These are phyloP conservation scores for Drosophila fuyamai DNA, from an alignment of 1,140 invertebrate species.

Conservation along the genomic window DNA sequence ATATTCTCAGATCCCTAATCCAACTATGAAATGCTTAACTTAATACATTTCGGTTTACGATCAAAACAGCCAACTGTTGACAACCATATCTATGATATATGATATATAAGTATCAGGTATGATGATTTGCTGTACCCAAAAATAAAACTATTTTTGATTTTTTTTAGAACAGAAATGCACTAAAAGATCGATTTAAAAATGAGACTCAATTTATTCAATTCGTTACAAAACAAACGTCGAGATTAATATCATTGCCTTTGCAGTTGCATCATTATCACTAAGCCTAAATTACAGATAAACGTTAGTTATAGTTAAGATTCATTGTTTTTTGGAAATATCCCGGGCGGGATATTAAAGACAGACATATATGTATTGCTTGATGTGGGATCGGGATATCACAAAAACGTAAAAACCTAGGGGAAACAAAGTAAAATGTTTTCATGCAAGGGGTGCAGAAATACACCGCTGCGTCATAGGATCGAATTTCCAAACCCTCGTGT, in stretches of 20 bases:
- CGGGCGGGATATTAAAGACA: constrained; percentile 22
- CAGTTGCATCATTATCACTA: constrained; percentile 45
- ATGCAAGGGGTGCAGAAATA: constrained; percentile 1
- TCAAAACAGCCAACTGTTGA: too few relatives aligned
- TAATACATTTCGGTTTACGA: too few relatives aligned
- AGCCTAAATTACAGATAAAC: constrained; percentile 35
- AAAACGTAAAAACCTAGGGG: constrained; percentile 37
- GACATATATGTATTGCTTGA: constrained; percentile 43
- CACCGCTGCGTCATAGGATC: constrained; percentile 33
- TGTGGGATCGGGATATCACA: constrained; percentile 62
- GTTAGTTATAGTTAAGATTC: constrained; percentile 39
- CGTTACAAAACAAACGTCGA: constrained; percentile 29
- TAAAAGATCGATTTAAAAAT: constrained; percentile 17
- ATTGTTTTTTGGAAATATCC: constrained; percentile 14
- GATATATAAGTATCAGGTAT: too few relatives aligned
- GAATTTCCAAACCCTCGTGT: constrained; percentile 7
- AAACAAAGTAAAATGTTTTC: constrained; percentile 39
- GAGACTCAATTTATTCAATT: constrained; percentile 45
- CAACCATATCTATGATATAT: too few relatives aligned
- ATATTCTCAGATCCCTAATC: too few relatives aligned
- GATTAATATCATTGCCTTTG: constrained; percentile 43
- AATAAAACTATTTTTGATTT: neutral
- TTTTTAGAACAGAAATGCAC: neutral
- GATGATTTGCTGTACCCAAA: neutral
- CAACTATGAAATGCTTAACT: too few relatives aligned